A percentile compares a stretch with the other conserved stretches of the same genome.
phyloP scores from a whole-genome alignment of 2,888 invertebrate species.

The Anagyrus pseudococci region DNA sequence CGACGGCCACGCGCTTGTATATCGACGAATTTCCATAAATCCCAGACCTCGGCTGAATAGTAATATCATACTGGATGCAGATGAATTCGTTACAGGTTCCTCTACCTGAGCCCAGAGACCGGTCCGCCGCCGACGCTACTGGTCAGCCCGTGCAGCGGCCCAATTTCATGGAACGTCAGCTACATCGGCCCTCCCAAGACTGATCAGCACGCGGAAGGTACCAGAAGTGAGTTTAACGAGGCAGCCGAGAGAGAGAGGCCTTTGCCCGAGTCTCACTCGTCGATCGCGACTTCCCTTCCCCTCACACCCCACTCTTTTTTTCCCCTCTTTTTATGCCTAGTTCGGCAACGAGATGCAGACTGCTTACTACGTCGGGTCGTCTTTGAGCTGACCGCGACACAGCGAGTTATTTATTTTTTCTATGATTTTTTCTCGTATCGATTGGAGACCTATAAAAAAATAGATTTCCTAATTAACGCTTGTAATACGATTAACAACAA shows the following conservation, averaged over 20 bases:
- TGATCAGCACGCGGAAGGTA: constrained; percentile 53
- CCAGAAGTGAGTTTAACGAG: constrained; percentile 20
- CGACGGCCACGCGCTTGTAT: too few relatives aligned
- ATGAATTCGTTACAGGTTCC: constrained; percentile 59
- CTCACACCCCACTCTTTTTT: background rate
- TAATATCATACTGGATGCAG: constrained; percentile 59
- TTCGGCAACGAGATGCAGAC: too few relatives aligned
- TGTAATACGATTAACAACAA: too few relatives aligned
- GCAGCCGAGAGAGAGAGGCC: too few relatives aligned
- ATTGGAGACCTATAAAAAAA: too few relatives aligned
- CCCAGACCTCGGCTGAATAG: constrained; percentile 47
- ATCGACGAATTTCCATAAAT: too few relatives aligned
- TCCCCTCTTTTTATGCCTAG: too few relatives aligned
- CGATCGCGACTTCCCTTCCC: background rate
- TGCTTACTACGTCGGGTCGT: too few relatives aligned
- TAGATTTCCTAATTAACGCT: too few relatives aligned
- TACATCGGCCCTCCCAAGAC: constrained; percentile 57
- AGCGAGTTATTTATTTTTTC: background rate
- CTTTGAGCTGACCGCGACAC: background rate
- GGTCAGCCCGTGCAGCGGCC: constrained; percentile 59
- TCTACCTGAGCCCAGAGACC: constrained; percentile 58
- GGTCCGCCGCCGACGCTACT: constrained; percentile 57
- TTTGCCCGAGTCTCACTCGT: too few relatives aligned
- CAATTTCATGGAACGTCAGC: constrained; percentile 59
- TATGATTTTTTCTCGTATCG: too few relatives aligned